Evolutionary conservation across 2,797 vertebrate species (phyloP), one percentile per base, ranked within the genome.

Genomic region (Pteronotus mesoamericanus): DNA sequence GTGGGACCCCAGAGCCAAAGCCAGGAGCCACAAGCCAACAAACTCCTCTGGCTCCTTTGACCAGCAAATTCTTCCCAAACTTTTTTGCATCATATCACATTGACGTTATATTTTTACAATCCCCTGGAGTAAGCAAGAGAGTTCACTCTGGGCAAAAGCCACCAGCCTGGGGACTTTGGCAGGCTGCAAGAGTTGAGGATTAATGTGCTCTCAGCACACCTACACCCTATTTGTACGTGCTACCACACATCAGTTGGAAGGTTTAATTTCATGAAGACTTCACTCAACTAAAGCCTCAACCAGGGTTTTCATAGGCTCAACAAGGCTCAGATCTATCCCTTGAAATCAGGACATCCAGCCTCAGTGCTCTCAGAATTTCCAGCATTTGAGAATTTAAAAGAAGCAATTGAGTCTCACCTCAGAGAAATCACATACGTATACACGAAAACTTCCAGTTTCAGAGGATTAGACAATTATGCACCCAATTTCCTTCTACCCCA

Each of bases 341-440:
- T 86, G 48, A 91, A 77, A 64, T 75, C 83, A 95, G 42, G 42
- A 22, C 48, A 46, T 53, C 32, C n/a, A 59, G 26, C 44, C 42
- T 95, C 51, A 71, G 21, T 32, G 34, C 29, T 79, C 77, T 80
- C 18, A 48, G 61, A 42, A 85, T 86, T 88, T 93, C 74, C 51
- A 95, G 75, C 71, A 80, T 89, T 88, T 95, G 46, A 91, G 57
- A 91, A 71, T 75, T 61, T 80, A 57, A 93, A 86, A 94, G 90
- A 94, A 96, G 51, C 77, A 85, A 68, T 15, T 6, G 7, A 71
- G 61, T 91, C 79, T 80, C 29, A 6, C 16, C 48, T 37, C 51
- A 93, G 78, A 89, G 68, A 97, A 94, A 93, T 85, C 37, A 82
- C 44, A 39, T 4, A 82, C 19, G 22, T 18, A 32, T 12, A n/a